phyloP scores from a whole-genome alignment of 2,113 vertebrate genomes.

The Tretioscincus oriximinensis region DNA sequence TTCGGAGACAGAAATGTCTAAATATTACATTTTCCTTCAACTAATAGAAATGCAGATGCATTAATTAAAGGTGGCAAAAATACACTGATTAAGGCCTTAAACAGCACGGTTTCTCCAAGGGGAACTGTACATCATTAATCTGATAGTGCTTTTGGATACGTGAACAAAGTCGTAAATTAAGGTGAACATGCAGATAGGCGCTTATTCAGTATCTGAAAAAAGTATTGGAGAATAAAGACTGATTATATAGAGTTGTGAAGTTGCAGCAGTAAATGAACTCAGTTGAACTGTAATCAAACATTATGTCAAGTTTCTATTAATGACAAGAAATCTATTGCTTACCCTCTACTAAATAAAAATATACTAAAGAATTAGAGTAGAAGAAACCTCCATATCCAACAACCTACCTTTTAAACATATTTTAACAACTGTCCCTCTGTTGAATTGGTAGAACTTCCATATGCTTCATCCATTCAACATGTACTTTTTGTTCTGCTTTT shows the following conservation, averaged over 20 bases:
- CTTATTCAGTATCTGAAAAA: slow-evolving; percentile 3
- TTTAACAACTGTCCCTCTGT: no score
- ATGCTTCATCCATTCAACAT: no score
- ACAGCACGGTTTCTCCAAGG: slow-evolving; percentile 11
- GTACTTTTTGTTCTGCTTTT: no score
- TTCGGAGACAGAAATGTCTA: background rate
- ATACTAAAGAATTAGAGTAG: no score
- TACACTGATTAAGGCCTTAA: slow-evolving; percentile 25
- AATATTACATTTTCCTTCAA: background rate
- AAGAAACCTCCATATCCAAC: no score
- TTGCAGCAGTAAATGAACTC: background rate
- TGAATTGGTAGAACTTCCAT: no score
- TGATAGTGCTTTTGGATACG: slow-evolving; percentile 5
- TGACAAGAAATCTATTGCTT: no score
- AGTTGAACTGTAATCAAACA: background rate
- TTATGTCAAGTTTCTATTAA: no score
- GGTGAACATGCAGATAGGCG: background rate
- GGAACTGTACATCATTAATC: slow-evolving; percentile 12
- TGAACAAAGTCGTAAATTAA: slow-evolving; percentile 18
- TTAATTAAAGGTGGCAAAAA: slow-evolving; percentile 28
- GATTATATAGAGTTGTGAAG: background rate
- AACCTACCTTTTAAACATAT: no score
- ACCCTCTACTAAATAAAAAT: no score
- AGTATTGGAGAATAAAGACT: background rate
- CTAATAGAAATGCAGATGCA: background rate